Evolutionary conservation across 2,888 invertebrate species (phyloP), one percentile per base, ranked within the genome.

Genomic region (Drosophila ustulata): DNA sequence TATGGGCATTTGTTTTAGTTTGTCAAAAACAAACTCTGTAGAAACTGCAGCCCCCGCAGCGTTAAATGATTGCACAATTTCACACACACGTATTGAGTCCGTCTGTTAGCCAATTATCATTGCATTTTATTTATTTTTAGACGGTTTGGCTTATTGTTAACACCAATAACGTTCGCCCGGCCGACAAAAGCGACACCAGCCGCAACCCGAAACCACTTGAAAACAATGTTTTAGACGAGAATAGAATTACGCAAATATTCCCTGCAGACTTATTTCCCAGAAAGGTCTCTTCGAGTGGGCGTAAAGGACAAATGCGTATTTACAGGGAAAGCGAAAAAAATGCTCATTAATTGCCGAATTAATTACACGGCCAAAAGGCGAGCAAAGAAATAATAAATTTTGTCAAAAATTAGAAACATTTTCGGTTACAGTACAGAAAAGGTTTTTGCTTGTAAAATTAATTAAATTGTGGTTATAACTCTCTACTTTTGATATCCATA

Each of bases 11-110:
- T 58, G 56, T 64, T 84, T 78, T 56, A 84, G 88, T 78, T 89
- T 87, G 89, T 83, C 88, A 85, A 88, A 89, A 89, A 73, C 86
- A 84, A 88, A 89, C 79, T 75, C 71, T 58, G 53, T 50, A 28
- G 63, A 61, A 55, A n/a, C 34, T 67, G 70, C 75, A 71, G n/a
- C 53, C 70, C 56, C 66, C 58, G 49, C 53, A 55, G 59, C 57
- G 67, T 64, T 51, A 70, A 84, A 72, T 66, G 64, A 65, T 78
- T 85, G 75, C 66, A 71, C 55, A 85, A 78, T 82, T 88, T 85
- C 18, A 78, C 82, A 78, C 66, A 11, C 8, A 11, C 34, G 9
- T 3, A 32, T 9, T 4, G 6, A 9, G 7, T 9, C 7, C 4
- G 11, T 9, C 4, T 1, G 34, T 66, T 66, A 52, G 32, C 72